Evolutionary conservation across 1,140 invertebrate genomes (phyloP).

Genomic region (Dendrolimus kikuchii): DNA sequence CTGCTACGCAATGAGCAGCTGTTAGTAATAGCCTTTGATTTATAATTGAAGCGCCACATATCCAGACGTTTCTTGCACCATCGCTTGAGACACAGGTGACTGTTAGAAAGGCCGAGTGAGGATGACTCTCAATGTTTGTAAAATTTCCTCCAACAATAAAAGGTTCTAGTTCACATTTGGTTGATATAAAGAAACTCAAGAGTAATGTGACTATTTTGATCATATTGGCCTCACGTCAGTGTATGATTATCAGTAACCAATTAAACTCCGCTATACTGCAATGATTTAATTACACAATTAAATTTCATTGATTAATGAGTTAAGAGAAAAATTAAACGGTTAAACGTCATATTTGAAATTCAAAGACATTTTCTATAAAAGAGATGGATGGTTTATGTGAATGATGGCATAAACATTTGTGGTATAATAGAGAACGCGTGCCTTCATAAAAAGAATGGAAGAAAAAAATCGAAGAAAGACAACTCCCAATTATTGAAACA

Average conservation of each 20-base stretch:
- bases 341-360: no score
- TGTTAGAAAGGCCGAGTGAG: slow-evolving; percentile 5
- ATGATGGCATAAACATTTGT: no score
- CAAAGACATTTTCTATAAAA: no score
- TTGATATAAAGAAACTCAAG: background rate
- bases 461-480: no score
- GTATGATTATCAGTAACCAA: slow-evolving; percentile 2
- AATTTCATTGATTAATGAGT: background rate
- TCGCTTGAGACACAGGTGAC: background rate
- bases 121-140: background rate
- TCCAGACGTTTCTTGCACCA: background rate
- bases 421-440: no score
- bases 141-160: slow-evolving; percentile 6
- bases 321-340: background rate
- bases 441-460: no score
- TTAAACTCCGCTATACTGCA: background rate
- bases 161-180: background rate
- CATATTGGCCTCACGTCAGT: background rate
- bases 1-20: slow-evolving; percentile 11
- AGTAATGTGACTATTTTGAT: background rate
- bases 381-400: no score
- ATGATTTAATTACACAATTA: background rate
- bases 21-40: slow-evolving; percentile 14
- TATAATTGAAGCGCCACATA: slow-evolving; percentile 15
- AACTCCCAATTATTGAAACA: no score